Conservation (phyloP, 2,888 invertebrate species). For the Amphipyra berbera region DNA sequence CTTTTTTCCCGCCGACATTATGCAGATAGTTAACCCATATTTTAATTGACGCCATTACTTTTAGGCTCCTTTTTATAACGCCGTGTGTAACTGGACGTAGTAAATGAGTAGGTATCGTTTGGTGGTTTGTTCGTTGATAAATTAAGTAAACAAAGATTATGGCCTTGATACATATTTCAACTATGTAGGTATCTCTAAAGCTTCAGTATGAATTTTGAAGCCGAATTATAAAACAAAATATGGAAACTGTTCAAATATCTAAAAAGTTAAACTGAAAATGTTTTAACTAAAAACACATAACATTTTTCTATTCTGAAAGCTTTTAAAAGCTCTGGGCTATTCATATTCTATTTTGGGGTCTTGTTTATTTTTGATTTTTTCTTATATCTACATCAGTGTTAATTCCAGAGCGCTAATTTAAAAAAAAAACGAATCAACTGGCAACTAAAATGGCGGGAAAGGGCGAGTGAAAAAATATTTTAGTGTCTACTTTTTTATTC, state of each 20-base stretch:
- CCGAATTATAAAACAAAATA: too few species aligned
- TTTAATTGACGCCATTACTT: conserved; percentile 68
- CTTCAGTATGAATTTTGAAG: too few species aligned
- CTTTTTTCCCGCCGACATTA: conserved; percentile 60
- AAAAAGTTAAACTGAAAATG: too few species aligned
- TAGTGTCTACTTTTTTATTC: conserved; percentile 56
- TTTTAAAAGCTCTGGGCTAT: too few species aligned
- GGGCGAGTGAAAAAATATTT: conserved; percentile 50
- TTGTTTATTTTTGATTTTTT: background rate
- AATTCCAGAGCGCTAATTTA: too few species aligned
- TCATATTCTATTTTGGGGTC: too few species aligned
- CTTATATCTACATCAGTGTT: background rate
- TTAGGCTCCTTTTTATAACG: conserved; percentile 37
- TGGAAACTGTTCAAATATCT: too few species aligned
- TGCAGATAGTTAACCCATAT: conserved; percentile 74
- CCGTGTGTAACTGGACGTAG: conserved; percentile 10
- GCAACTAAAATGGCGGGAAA: conserved; percentile 49
- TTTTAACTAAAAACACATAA: too few species aligned
- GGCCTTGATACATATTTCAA: too few species aligned
- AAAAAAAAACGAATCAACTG: background rate
- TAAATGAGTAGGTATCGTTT: conserved; percentile 7
- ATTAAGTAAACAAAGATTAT: background rate
- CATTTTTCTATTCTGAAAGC: too few species aligned
- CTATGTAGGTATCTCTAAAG: too few species aligned
- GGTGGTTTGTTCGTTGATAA: conserved; percentile 24